Evolutionary conservation across 1,140 invertebrate genomes (phyloP), one percentile per base, ranked within the genome.

Genomic region (Drosophila persimilis): DNA sequence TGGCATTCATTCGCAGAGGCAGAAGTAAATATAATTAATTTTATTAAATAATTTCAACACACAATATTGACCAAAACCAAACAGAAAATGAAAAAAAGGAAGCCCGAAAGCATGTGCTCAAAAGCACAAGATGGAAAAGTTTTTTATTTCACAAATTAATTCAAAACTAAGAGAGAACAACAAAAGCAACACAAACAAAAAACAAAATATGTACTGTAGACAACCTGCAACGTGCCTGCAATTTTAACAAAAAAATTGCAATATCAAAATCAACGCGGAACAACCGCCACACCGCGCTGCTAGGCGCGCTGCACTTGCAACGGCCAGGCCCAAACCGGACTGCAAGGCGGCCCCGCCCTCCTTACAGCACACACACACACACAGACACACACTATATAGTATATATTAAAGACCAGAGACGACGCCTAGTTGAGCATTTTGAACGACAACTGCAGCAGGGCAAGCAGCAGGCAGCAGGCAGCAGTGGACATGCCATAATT

Each of bases 191-290:
- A 29, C 26, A 56, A 74, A 65, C 20, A 20, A 20, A 1, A 20
- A 20, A 20, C 1, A 20, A 20, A 20, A 15, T 15, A 15, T 20
- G 54, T 64, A 84, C 78, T 81, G 70, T 71, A 43, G 64, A 35
- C 58, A 39, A 69, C 55, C 62, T 67, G 83, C 83, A 86, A 86
- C 81, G 81, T 86, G 81, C 74, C 62, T 86, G 83, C 77, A 86
- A 86, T 86, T 74, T 70, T n/a, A 70, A 39, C 35, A 39, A 77
- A 62, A 86, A 86, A 86, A 86, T 77, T 86, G 76, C 78, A 78
- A 86, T 74, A 78, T 88, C 65, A 74, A 86, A 67, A 78, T 77
- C 73, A 86, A 88, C 60, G 74, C 81, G 83, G 81, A 86, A 86
- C 83, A 59, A 65, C 35, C 11, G 35, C 35, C 35, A 13, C 35